Conservation (phyloP, 2,113 vertebrate genomes). For the Orcinus orca region DNA sequence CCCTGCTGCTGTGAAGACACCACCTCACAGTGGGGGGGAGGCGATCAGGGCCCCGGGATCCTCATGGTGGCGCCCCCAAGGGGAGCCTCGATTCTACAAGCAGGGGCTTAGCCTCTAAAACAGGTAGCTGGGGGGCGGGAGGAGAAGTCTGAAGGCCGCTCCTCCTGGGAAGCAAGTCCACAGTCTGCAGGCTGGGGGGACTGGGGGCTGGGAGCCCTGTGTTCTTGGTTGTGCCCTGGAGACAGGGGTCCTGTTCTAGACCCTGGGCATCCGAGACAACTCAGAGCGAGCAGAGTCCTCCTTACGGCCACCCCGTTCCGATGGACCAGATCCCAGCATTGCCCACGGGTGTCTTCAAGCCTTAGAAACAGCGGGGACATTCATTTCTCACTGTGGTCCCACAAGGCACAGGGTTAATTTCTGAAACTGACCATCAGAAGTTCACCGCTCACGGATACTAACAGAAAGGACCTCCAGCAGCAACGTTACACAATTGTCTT, state of each 20-base stretch:
- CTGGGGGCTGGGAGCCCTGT: too few relatives aligned
- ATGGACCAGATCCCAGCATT: background rate
- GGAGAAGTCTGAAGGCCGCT: background rate
- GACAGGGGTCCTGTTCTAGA: background rate
- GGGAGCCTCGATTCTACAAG: background rate
- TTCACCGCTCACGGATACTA: background rate
- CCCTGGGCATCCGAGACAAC: background rate
- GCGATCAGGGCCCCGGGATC: too few relatives aligned
- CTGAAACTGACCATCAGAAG: background rate
- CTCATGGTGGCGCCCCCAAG: background rate
- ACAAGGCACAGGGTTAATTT: background rate
- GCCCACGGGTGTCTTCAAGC: background rate
- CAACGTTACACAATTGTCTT: background rate
- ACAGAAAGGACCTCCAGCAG: background rate
- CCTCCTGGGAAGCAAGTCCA: background rate
- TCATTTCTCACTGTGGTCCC: background rate
- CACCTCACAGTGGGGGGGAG: background rate
- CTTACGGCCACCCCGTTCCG: background rate
- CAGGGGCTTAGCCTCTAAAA: background rate
- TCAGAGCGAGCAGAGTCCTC: background rate
- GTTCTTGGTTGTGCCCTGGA: background rate
- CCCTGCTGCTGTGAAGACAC: accelerated
- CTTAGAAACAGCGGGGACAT: background rate
- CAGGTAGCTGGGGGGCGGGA: background rate
- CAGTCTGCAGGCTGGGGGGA: background rate